These are phyloP conservation scores for Sakesphorus luctuosus DNA, from an alignment of 2,113 vertebrate genomes.

Conservation along the genomic window DNA sequence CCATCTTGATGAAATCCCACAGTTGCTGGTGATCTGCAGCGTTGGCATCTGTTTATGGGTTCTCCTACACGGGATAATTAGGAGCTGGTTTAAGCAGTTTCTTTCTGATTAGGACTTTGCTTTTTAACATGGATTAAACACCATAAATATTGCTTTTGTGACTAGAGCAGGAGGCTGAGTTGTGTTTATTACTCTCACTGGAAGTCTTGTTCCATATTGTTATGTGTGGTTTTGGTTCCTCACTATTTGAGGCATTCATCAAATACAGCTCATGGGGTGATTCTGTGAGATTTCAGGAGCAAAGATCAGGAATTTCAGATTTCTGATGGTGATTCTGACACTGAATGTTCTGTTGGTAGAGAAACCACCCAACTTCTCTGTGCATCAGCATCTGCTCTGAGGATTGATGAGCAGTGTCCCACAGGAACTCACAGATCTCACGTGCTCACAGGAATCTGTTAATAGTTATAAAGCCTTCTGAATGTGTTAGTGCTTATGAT, in stretches of 20 bases:
- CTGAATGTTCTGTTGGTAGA: not conserved
- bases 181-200: not conserved
- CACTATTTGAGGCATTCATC: not conserved
- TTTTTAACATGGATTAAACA: conserved; percentile 4
- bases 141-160: not conserved
- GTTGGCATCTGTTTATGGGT: conserved; percentile 2
- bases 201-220: not conserved
- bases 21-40: conserved; percentile 23
- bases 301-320: not conserved
- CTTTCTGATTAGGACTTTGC: not conserved
- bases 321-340: not conserved
- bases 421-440: not conserved
- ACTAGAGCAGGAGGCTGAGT: not conserved
- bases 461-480: not conserved
- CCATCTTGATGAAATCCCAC: conserved; percentile 26
- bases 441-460: not conserved
- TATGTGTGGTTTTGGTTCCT: not conserved
- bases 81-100: conserved; percentile 1
- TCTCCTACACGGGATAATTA: not conserved
- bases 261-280: not conserved
- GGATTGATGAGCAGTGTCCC: not conserved
- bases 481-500: not conserved
- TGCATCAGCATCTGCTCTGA: not conserved
- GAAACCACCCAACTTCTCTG: not conserved
- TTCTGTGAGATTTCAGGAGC: not conserved